Base-by-base conservation (phyloP, 2,113 vertebrate species). In the Catharus minimus region DNA sequence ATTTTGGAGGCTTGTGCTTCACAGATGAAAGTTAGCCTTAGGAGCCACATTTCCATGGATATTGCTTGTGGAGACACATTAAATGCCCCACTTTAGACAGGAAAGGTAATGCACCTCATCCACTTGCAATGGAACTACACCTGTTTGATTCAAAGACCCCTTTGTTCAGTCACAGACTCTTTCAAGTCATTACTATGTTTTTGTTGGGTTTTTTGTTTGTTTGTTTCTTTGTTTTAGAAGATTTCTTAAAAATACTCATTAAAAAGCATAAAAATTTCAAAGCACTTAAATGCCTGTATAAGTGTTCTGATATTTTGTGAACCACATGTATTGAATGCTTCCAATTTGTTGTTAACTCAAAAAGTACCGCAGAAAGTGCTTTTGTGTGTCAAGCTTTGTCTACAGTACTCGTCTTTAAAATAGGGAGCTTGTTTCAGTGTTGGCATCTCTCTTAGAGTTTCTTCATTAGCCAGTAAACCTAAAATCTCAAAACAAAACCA, bases 381-480 rank as follows among this genome's bases (percentile, higher is more conserved):
- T 30, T 71, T 78, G 13, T 39, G 7, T 2, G 3, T 30, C 44
- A 55, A 27, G 6, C 2, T 65, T 61, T 65, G 11, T 49, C 5
- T 72, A 3, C 23, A n/a, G 7, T 16, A 5, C 15, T 9, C 11
- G 8, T 23, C 6, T 39, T 6, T 56, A 76, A 72, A 79, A 79
- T 1, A 9, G 6, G 2, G 30, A 39, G 2, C 1, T 82, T 72
- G 1, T n/a, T 85, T 26, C 9, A 38, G 4, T 18, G 8, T 33
- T 77, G 20, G 5, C 52, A 47, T 55, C 6, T 50, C 18, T 75
- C 15, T 58, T 53, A 28, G 13, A 58, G 4, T 19, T 84, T 19
- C 26, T 86, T 68, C 56, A 17, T 50, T 80, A 28, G 50, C 13
- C 24, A 6, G 6, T 55, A 68, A 73, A 41, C 3, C 16, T 56